These are phyloP conservation scores for Liparis tanakae DNA, from an alignment of 2,797 vertebrate species.

Conservation along the genomic window DNA sequence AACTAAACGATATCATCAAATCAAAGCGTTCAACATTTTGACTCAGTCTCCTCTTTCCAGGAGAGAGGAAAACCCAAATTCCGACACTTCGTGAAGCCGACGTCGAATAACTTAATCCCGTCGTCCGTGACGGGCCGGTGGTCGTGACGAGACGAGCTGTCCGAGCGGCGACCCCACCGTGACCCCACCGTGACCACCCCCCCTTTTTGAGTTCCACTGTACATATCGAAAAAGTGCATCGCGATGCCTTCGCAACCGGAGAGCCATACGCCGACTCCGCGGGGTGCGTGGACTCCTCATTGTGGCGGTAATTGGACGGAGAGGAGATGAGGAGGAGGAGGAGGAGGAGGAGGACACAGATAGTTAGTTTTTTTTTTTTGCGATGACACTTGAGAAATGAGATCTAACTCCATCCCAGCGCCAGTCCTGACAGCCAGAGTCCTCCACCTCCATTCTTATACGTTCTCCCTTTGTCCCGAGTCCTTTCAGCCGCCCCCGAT, in stretches of 20 bases:
- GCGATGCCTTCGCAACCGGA: slow-evolving; percentile 60
- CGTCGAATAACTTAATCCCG: slow-evolving; percentile 26
- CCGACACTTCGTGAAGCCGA: background rate
- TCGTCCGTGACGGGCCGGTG: background rate
- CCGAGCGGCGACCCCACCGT: slow-evolving; percentile 33
- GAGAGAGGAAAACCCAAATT: background rate
- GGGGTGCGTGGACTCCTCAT: slow-evolving; percentile 54
- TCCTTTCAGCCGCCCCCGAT: slow-evolving; percentile 66
- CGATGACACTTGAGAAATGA: slow-evolving; percentile 82
- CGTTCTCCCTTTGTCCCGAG: slow-evolving; percentile 61
- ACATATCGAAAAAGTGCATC: slow-evolving; percentile 59
- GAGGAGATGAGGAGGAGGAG: slow-evolving; percentile 66
- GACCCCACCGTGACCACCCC: slow-evolving; percentile 33
- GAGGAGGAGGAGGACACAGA: slow-evolving; percentile 72
- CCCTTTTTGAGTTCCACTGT: slow-evolving; percentile 45
- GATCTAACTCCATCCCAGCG: slow-evolving; percentile 77
- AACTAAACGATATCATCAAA: background rate
- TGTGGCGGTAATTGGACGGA: slow-evolving; percentile 74
- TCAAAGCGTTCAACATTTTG: background rate
- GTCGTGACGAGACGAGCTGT: slow-evolving; percentile 24
- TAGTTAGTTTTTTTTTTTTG: slow-evolving; percentile 33
- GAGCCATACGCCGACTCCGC: slow-evolving; percentile 68
- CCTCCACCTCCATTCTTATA: slow-evolving; percentile 77
- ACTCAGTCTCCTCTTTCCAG: background rate
- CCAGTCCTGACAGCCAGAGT: slow-evolving; percentile 79